These are phyloP conservation scores for Melipona bicolor DNA, from an alignment of 2,888 invertebrate species.

Conservation along the genomic window DNA sequence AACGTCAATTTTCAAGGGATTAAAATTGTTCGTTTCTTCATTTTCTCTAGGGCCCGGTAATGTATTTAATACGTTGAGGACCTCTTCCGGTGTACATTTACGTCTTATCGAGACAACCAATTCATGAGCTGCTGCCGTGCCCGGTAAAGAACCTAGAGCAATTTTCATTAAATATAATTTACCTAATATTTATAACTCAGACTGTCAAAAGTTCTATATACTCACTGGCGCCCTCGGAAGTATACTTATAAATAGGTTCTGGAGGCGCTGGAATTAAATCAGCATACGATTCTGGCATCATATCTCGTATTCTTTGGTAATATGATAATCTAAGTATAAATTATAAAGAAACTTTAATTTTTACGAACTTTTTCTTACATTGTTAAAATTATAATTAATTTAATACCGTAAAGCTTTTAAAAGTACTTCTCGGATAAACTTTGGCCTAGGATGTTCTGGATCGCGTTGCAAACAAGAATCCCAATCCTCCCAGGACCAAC, in stretches of 20 bases:
- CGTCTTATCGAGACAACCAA: conserved; percentile 94
- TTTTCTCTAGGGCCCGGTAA: conserved; percentile 93
- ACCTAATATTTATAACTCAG: not conserved
- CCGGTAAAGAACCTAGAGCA: conserved; percentile 89
- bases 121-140: conserved; percentile 93
- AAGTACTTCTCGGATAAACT: conserved; percentile 97
- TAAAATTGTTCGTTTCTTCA: conserved; percentile 90
- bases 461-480: conserved; percentile 93
- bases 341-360: not conserved
- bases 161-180: conserved; percentile 13
- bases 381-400: not conserved
- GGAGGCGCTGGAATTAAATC: conserved; percentile 94
- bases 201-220: not conserved
- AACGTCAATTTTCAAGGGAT: conserved; percentile 97
- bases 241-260: conserved; percentile 95
- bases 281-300: conserved; percentile 94
- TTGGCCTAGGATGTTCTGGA: conserved; percentile 95
- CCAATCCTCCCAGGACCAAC: conserved; percentile 99
- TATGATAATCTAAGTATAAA: conserved; percentile 91
- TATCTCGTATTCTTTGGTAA: conserved; percentile 96
- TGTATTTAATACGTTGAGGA: conserved; percentile 93
- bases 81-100: conserved; percentile 96
- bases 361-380: not conserved
- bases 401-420: conserved; percentile 93
- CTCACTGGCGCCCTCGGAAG: conserved; percentile 95